phyloP scores from a whole-genome alignment of 1,140 invertebrate genomes.

The Bombyx mandarina region DNA sequence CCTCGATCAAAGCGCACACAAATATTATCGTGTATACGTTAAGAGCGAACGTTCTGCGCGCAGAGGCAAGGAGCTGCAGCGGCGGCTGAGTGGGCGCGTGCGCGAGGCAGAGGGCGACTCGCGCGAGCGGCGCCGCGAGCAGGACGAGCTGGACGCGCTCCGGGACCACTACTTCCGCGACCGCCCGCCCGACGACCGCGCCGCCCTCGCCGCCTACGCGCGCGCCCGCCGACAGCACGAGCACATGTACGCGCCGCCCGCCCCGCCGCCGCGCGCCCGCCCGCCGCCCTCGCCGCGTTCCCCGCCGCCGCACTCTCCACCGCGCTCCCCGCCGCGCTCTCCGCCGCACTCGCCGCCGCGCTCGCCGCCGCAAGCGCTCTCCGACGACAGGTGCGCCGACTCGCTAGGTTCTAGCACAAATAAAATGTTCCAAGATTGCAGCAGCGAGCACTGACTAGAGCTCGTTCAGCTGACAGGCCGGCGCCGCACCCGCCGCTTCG shows the following conservation, averaged over 20 bases:
- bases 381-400: no score
- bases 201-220: conserved; percentile 26
- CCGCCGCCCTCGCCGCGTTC: conserved; percentile 7
- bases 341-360: not conserved
- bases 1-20: no score
- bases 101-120: conserved; percentile 93
- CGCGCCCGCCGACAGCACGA: no score
- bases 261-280: conserved; percentile 9
- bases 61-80: conserved; percentile 89
- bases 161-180: conserved; percentile 86
- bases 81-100: conserved; percentile 89
- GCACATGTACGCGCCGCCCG: conserved; percentile 10
- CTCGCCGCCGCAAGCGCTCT: conserved; percentile 15
- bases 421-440: no score
- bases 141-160: conserved; percentile 93
- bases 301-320: not conserved
- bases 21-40: no score
- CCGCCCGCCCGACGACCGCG: conserved; percentile 72
- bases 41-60: conserved; percentile 15
- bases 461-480: no score
- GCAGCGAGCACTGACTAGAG: no score
- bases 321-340: no score
- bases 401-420: no score
- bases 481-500: no score
- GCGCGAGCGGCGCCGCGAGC: conserved; percentile 90